phyloP scores from a whole-genome alignment of 1,140 invertebrate species.

The Eumaeus atala region DNA sequence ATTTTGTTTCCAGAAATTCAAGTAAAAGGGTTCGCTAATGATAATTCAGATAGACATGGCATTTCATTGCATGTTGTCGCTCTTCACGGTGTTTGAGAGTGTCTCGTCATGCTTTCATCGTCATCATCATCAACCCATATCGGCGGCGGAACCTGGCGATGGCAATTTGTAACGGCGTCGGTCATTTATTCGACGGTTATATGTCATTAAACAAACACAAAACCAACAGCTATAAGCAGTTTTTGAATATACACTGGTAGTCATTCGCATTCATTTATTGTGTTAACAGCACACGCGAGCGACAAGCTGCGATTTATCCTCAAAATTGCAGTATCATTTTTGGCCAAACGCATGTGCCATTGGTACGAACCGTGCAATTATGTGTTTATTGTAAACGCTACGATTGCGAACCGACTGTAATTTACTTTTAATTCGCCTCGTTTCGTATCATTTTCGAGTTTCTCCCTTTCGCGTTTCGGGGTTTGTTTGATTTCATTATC shows the following conservation, averaged over 20 bases:
- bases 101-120: no score
- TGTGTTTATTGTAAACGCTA: conserved; percentile 73
- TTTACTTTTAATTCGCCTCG: conserved; percentile 71
- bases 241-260: conserved; percentile 8
- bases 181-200: no score
- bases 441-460: conserved; percentile 71
- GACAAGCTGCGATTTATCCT: conserved; percentile 53
- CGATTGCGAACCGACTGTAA: conserved; percentile 65
- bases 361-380: conserved; percentile 69
- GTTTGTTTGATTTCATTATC: conserved; percentile 38
- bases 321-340: conserved; percentile 60
- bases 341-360: conserved; percentile 65
- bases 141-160: no score
- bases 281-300: conserved; percentile 32
- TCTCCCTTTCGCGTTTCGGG: conserved; percentile 47
- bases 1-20: no score
- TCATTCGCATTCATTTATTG: conserved; percentile 23
- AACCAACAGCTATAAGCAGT: not conserved
- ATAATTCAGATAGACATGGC: no score
- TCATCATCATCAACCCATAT: no score
- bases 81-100: no score
- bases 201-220: no score
- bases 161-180: no score
- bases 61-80: no score
- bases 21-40: no score